Evolutionary conservation across 30 jellyfish, hydroid and myxozoan genomes (phyloP).

Genomic region (Mastigias papua): DNA sequence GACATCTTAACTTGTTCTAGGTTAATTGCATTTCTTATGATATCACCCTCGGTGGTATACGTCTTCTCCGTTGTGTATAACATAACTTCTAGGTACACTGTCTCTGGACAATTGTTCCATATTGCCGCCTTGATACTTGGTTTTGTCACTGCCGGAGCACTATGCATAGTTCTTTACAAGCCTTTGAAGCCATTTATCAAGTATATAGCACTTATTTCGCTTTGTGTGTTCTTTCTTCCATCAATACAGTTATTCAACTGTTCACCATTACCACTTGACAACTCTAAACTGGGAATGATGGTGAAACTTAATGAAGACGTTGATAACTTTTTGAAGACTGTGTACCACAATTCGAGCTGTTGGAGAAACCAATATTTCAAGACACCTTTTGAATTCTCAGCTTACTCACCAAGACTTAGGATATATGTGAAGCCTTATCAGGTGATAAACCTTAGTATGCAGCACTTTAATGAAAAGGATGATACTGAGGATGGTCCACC

Average conservation of each 20-base stretch:
- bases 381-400: constrained; percentile 59
- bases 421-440: constrained; percentile 50
- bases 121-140: constrained; percentile 44
- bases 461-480: constrained; percentile 35
- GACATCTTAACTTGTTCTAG: constrained; percentile 39
- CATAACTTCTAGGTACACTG: constrained; percentile 39
- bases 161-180: constrained; percentile 47
- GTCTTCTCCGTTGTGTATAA: constrained; percentile 43
- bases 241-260: constrained; percentile 65
- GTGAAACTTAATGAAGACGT: constrained; percentile 31
- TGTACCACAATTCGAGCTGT: constrained; percentile 48
- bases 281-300: constrained; percentile 60
- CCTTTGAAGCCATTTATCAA: constrained; percentile 51
- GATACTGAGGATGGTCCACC: constrained; percentile 59
- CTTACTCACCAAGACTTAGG: constrained; percentile 53
- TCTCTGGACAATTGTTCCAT: constrained; percentile 54
- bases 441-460: constrained; percentile 43
- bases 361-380: constrained; percentile 38
- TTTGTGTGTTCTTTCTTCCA: constrained; percentile 56
- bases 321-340: constrained; percentile 30
- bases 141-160: constrained; percentile 9
- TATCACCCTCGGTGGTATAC: constrained; percentile 56
- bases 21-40: constrained; percentile 51
- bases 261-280: constrained; percentile 66
- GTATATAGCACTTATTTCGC: constrained; percentile 43